These are phyloP conservation scores for Drosophila pectinifera DNA, from an alignment of 1,140 invertebrate species.

Conservation along the genomic window DNA sequence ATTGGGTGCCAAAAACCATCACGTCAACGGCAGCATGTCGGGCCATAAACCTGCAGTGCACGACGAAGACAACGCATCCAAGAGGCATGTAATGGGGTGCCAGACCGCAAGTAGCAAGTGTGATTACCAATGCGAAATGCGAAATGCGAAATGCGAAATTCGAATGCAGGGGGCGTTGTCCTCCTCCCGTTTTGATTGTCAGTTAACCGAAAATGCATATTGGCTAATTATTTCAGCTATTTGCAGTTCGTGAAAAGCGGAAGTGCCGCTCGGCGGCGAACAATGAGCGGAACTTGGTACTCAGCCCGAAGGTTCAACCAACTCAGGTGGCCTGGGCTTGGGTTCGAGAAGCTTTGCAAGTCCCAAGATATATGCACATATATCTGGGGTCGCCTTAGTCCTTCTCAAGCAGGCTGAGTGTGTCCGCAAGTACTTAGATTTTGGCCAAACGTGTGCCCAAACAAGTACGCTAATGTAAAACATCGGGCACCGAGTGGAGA, in stretches of 20 bases:
- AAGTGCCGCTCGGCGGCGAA: conserved; percentile 16
- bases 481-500: conserved; percentile 2
- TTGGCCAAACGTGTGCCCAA: conserved; percentile 7
- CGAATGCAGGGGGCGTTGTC: conserved; percentile 40
- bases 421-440: conserved; percentile 19
- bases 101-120: conserved; percentile 24
- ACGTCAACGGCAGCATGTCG: conserved; percentile 29
- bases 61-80: conserved; percentile 5
- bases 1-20: conserved; percentile 33
- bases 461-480: conserved; percentile 26
- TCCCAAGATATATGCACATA: not conserved
- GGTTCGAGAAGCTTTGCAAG: conserved; percentile 16
- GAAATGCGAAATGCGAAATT: conserved; percentile 34
- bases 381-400: not conserved
- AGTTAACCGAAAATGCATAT: conserved; percentile 44
- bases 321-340: not conserved
- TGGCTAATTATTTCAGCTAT: conserved; percentile 49
- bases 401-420: not conserved
- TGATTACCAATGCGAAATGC: conserved; percentile 29
- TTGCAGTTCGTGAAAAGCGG: conserved; percentile 30
- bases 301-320: conserved; percentile 14
- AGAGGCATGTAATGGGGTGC: conserved; percentile 11
- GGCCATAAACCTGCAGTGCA: conserved; percentile 20
- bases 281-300: conserved; percentile 43
- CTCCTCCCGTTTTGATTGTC: conserved; percentile 26